phyloP scores from a whole-genome alignment of 1,140 invertebrate genomes.

The Cyclina sinensis region DNA sequence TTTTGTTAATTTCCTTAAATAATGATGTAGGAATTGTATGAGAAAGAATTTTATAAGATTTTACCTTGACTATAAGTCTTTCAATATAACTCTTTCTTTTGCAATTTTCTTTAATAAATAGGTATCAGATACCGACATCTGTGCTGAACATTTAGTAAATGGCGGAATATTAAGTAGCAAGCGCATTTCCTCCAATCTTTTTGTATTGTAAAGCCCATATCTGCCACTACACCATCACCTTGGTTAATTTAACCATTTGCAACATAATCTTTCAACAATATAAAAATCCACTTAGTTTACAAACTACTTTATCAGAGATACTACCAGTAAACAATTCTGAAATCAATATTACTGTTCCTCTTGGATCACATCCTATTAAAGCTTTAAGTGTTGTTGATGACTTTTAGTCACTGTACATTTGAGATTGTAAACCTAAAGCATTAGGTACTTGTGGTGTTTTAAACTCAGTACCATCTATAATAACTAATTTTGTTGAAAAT shows the following conservation, averaged over 20 bases:
- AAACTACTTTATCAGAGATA: slow-evolving; percentile 63
- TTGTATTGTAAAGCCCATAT: slow-evolving; percentile 72
- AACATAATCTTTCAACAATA: slow-evolving; percentile 11
- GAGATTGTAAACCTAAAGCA: slow-evolving; percentile 60
- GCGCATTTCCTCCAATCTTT: slow-evolving; percentile 57
- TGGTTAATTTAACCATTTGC: slow-evolving; percentile 45
- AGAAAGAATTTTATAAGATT: slow-evolving; percentile 67
- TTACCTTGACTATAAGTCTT: slow-evolving; percentile 68
- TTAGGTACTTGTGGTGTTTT: slow-evolving; percentile 41
- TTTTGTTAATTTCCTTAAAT: slow-evolving; percentile 70
- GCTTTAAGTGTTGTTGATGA: slow-evolving; percentile 27
- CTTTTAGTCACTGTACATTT: slow-evolving; percentile 72
- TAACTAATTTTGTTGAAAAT: slow-evolving; percentile 11
- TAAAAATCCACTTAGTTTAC: slow-evolving; percentile 56
- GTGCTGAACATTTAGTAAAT: slow-evolving; percentile 49
- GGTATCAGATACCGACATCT: slow-evolving; percentile 48
- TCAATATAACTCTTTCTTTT: slow-evolving; percentile 70
- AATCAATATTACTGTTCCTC: slow-evolving; percentile 67
- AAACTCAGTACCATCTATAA: slow-evolving; percentile 34
- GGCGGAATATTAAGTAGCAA: slow-evolving; percentile 69
- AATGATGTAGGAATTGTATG: slow-evolving; percentile 65
- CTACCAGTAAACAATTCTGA: slow-evolving; percentile 64
- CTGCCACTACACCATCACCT: slow-evolving; percentile 71
- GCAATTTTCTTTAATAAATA: slow-evolving; percentile 66
- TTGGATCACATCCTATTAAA: slow-evolving; percentile 60